Evolutionary conservation across 2,888 invertebrate species (phyloP).

Genomic region (Acrobasis consociella): DNA sequence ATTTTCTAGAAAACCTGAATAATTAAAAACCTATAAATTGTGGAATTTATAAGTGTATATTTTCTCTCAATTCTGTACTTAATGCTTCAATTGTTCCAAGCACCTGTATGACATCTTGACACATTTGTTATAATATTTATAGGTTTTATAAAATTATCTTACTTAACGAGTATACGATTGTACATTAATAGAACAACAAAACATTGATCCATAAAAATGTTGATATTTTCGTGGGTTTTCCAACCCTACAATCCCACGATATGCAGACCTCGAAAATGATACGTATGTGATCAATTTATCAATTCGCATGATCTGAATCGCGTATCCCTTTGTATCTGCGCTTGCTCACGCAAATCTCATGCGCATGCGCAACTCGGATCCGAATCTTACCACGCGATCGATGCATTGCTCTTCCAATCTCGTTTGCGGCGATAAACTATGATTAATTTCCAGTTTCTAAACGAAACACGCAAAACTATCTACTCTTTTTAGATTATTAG

Average conservation of each 20-base stretch:
- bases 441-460: constrained; percentile 54
- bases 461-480: constrained; percentile 32
- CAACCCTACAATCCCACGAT: constrained; percentile 57
- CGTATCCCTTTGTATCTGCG: constrained; percentile 67
- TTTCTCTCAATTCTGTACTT: too few species aligned
- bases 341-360: constrained; percentile 54
- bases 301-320: constrained; percentile 66
- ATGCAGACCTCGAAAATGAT: constrained; percentile 58
- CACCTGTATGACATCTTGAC: too few species aligned
- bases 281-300: constrained; percentile 71
- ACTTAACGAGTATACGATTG: too few species aligned
- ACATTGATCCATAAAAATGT: background rate
- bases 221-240: constrained; percentile 4
- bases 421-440: constrained; percentile 55
- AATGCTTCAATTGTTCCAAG: too few species aligned
- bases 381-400: constrained; percentile 59
- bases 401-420: constrained; percentile 47
- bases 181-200: background rate
- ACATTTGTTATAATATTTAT: too few species aligned
- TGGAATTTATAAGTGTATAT: too few species aligned
- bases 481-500: constrained; percentile 30
- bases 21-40: too few species aligned
- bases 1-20: too few species aligned
- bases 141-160: too few species aligned
- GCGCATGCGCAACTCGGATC: constrained; percentile 47